Evolutionary conservation across 2,888 invertebrate species (phyloP), one percentile per base, ranked within the genome.

Genomic region (Eudemis profundana): DNA sequence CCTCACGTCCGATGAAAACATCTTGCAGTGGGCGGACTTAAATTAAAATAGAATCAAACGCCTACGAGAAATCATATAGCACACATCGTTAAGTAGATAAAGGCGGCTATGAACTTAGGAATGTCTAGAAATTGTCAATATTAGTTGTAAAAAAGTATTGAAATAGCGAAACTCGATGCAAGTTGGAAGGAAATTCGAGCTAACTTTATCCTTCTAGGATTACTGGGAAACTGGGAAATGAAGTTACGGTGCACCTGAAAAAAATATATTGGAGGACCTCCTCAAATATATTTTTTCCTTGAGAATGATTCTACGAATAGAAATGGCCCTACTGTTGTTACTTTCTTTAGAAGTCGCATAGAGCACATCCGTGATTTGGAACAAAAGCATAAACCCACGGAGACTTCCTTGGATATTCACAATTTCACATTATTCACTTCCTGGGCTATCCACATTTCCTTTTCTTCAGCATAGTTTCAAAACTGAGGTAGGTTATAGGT

Each of bases 401-500:
- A 78, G 78, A 77, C 77, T 72, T 75, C 66, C 77, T 69, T 71
- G 78, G 75, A 78, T 79, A 81, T 85, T 84, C 79, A n/a, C n/a
- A n/a, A n/a, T n/a, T n/a, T n/a, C n/a, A n/a, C n/a, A 82, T 83
- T 80, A 82, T 79, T 82, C 78, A 80, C 74, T 73, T 61, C 46
- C 65, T 70, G 64, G 75, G 74, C 75, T 74, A 71, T 73, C 75
- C 80, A 79, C 78, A 79, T 80, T 78, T 78, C 81, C 81, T 79
- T 81, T 79, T 81, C 70, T 70, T 72, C 68, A 66, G 67, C 68
- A 68, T 67, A 70, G 66, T 67, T 68, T 68, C 50, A 46, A 59
- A 67, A 67, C 62, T 21, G 47, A 60, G 53, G 59, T 29, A 50
- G n/a, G n/a, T n/a, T n/a, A n/a, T n/a, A n/a, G n/a, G n/a, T n/a